These are phyloP conservation scores for Allolobophora icterica DNA, from an alignment of 2,888 invertebrate species.

Conservation along the genomic window DNA sequence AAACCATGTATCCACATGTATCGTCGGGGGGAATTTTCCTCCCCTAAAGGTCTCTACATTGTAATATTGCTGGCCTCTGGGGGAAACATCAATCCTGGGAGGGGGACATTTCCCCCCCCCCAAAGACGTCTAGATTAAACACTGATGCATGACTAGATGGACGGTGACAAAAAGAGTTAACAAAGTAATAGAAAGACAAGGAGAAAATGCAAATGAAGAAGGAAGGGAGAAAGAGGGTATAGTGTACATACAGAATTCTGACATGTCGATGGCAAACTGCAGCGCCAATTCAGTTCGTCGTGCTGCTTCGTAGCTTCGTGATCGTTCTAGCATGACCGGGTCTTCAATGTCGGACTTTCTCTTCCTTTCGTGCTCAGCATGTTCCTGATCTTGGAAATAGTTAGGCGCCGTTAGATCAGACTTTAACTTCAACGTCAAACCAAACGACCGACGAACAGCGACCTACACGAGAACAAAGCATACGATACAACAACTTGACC, in stretches of 20 bases:
- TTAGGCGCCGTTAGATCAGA: neutral
- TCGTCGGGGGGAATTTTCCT: no score
- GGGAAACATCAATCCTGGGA: no score
- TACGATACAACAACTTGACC: neutral
- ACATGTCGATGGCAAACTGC: constrained; percentile 19
- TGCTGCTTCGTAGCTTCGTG: neutral
- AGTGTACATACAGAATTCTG: constrained; percentile 7
- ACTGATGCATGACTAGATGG: no score
- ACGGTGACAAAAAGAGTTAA: no score
- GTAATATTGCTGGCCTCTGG: no score
- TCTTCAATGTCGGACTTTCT: neutral
- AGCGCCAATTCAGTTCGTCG: neutral
- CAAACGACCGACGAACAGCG: neutral
- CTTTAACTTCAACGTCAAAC: neutral
- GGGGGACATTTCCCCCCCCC: no score
- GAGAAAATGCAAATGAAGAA: neutral
- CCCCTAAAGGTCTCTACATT: no score
- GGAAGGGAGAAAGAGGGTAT: no score
- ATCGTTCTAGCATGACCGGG: neutral
- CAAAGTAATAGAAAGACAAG: no score
- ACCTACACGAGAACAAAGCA: neutral
- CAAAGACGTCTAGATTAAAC: no score
- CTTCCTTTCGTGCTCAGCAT: neutral
- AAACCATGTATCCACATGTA: no score
- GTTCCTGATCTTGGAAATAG: neutral